Conservation (phyloP, 2,113 vertebrate species). For the Microtus montanus region DNA sequence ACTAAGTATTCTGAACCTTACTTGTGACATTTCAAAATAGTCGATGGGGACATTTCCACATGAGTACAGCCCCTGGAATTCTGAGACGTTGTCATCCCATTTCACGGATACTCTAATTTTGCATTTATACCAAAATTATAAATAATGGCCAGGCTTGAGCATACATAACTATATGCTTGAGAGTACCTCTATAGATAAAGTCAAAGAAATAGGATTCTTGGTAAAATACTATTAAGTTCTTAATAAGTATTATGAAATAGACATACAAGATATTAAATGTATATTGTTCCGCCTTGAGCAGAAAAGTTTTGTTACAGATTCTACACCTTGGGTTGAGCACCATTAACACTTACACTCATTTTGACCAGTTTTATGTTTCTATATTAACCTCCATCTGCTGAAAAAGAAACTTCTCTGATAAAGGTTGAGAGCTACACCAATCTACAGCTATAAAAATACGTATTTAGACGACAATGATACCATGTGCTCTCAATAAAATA, state of each 20-base stretch:
- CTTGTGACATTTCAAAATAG: background rate
- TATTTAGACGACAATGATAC: background rate
- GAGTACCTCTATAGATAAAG: background rate
- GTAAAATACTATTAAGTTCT: slow-evolving; percentile 24
- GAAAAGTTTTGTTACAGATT: no score
- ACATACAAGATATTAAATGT: background rate
- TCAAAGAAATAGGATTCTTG: background rate
- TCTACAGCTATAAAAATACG: background rate
- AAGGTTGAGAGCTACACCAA: background rate
- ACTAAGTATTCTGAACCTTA: background rate
- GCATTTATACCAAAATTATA: background rate
- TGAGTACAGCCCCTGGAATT: background rate
- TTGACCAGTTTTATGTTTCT: background rate
- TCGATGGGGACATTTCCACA: background rate
- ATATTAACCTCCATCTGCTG: background rate
- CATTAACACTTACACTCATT: background rate
- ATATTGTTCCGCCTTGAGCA: background rate
- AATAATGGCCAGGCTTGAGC: background rate
- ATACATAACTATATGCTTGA: background rate
- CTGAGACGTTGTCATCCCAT: background rate
- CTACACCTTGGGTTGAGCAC: rapidly evolving
- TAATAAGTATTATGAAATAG: background rate
- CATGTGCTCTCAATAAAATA: background rate
- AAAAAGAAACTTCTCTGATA: background rate
- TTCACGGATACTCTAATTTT: background rate